Base-by-base conservation (phyloP, 2,797 vertebrate species). In the Miichthys miiuy region DNA sequence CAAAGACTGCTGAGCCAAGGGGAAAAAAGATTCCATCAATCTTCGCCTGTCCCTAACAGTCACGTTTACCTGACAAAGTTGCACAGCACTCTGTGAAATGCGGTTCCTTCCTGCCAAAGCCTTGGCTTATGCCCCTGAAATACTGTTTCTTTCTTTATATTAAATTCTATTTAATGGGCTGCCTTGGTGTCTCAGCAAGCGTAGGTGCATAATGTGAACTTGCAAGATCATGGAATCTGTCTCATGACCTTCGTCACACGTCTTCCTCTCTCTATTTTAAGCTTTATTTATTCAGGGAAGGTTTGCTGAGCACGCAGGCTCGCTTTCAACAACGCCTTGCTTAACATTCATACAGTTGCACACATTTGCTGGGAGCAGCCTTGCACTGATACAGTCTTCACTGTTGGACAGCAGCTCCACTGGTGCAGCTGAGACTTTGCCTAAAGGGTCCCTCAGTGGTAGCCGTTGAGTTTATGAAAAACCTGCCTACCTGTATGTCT, bases 1-100 rank as follows among this genome's bases (percentile, higher is more conserved):
- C 91, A 94, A 91, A 92, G 93, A 94, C 84, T 94, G 94, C 94
- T 95, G 93, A 95, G 93, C 92, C 93, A 94, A 83, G 91, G 79
- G 88, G 82, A 93, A 92, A 91, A 88, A 87, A 89, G 87, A 91
- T 86, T 70, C 90, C 91, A 94, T 95, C 93, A 93, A 94, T 94
- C 93, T 93, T 81, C 27, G 41, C 91, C 83, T 90, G 92, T 94
- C 92, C 86, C 91, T 84, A 87, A 89, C 85, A 88, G 92, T 95
- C 91, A 93, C 91, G 89, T 93, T 92, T 88, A 92, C 92, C 94
- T 93, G 92, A 92, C 92, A 90, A 88, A 93, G 89, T 93, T 88
- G 87, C 91, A 88, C 88, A 77, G 91, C 89, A 82, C 90, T 91
- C 88, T 84, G 89, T 90, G 90, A 94, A 92, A 93, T 93, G 92